These are phyloP conservation scores for Isurus oxyrinchus DNA, from an alignment of 2,113 vertebrate genomes.

Conservation along the genomic window DNA sequence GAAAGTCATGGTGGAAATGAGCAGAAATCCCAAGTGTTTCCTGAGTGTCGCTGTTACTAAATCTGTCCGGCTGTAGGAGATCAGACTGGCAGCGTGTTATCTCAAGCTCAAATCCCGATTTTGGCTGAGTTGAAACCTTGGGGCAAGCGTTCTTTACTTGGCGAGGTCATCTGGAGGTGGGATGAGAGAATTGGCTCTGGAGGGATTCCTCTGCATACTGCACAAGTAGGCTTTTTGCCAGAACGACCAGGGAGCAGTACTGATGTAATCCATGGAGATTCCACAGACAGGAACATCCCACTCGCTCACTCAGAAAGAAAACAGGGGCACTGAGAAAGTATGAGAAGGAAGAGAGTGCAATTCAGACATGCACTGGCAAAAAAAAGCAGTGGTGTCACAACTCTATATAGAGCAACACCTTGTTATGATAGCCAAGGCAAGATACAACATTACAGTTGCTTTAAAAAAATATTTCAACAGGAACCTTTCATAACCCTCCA, in stretches of 20 bases:
- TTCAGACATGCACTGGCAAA: neutral
- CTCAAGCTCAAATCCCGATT: neutral
- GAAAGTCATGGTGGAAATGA: neutral
- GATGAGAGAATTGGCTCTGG: neutral
- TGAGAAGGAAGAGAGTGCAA: neutral
- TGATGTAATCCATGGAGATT: neutral
- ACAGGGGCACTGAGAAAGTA: neutral
- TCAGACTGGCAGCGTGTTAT: neutral
- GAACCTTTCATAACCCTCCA: neutral
- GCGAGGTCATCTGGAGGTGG: neutral
- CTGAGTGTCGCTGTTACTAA: neutral
- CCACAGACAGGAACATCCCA: conserved; percentile 24
- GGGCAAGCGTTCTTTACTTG: neutral
- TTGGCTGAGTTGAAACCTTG: neutral
- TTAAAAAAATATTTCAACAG: neutral
- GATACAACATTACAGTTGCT: neutral
- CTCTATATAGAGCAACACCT: neutral
- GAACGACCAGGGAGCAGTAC: neutral
- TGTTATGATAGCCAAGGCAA: neutral
- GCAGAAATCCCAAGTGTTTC: neutral
- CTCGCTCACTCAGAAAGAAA: neutral
- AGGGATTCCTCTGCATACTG: neutral
- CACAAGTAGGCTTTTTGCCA: neutral
- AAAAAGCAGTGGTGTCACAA: neutral
- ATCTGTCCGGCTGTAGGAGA: neutral